These are phyloP conservation scores for Dolichopus griseipennis DNA, from an alignment of 2,888 invertebrate species.

Conservation along the genomic window DNA sequence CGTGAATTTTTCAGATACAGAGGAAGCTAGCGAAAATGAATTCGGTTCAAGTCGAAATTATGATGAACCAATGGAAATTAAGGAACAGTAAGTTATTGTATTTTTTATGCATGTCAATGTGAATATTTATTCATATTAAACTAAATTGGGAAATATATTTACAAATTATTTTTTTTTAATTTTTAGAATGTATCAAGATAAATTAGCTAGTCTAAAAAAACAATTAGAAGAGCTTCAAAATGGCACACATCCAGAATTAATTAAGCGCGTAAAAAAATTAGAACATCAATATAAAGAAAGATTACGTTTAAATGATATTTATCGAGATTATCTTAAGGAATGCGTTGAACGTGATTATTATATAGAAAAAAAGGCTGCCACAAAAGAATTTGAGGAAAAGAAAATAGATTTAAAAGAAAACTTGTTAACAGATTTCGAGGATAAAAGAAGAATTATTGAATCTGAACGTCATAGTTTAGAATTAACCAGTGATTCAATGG, in stretches of 20 bases:
- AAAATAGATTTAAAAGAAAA: conserved; percentile 80
- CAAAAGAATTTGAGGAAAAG: conserved; percentile 90
- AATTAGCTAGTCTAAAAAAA: conserved; percentile 76
- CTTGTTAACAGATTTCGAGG: conserved; percentile 83
- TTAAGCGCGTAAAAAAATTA: conserved; percentile 68
- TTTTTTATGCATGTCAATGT: too few relatives aligned
- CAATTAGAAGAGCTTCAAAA: conserved; percentile 83
- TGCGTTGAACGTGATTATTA: conserved; percentile 81
- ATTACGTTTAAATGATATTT: conserved; percentile 64
- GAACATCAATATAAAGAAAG: conserved; percentile 77
- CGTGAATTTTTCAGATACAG: conserved; percentile 61
- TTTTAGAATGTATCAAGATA: conserved; percentile 79
- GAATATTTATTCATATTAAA: too few relatives aligned
- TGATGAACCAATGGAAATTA: conserved; percentile 37
- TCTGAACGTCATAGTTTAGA: conserved; percentile 82
- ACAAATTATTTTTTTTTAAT: neutral
- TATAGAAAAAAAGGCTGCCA: conserved; percentile 78
- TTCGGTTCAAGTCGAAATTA: conserved; percentile 48
- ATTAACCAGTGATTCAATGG: conserved; percentile 78
- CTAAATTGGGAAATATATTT: too few relatives aligned
- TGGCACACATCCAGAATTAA: conserved; percentile 77
- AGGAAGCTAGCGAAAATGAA: conserved; percentile 95
- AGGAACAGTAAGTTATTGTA: conserved; percentile 37
- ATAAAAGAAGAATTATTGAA: conserved; percentile 82
- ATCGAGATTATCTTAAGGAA: conserved; percentile 72